Conservation (phyloP, 2,113 vertebrate genomes). For the Hyaena hyaena region DNA sequence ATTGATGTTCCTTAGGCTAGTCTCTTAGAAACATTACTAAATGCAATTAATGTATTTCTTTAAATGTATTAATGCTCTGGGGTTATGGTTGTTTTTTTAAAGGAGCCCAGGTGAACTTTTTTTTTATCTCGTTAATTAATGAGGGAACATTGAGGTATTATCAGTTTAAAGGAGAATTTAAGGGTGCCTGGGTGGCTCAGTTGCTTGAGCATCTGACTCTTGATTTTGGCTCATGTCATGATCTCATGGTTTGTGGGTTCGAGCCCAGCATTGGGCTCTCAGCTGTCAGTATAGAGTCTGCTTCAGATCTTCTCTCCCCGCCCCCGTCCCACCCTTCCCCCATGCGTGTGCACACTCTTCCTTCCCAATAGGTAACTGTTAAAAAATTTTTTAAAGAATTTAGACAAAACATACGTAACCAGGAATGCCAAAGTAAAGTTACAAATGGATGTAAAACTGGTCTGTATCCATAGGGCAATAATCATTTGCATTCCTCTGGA, state of each 20-base stretch:
- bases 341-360: too few relatives aligned
- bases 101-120: background rate
- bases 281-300: too few relatives aligned
- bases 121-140: background rate
- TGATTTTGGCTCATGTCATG: too few relatives aligned
- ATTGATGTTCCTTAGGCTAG: background rate
- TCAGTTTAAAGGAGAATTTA: background rate
- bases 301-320: too few relatives aligned
- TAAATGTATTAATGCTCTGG: background rate
- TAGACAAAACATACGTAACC: background rate
- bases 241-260: too few relatives aligned
- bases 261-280: too few relatives aligned
- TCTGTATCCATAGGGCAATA: background rate
- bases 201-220: too few relatives aligned
- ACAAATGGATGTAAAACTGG: background rate
- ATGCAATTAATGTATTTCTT: background rate
- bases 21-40: background rate
- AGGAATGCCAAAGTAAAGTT: background rate
- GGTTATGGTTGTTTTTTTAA: background rate
- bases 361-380: too few relatives aligned
- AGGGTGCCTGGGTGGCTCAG: background rate
- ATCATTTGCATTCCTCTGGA: background rate
- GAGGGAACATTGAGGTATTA: background rate
- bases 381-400: background rate
- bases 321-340: too few relatives aligned